Base-by-base conservation (phyloP, 2,113 vertebrate genomes). In the Cephalopterus ornatus region DNA sequence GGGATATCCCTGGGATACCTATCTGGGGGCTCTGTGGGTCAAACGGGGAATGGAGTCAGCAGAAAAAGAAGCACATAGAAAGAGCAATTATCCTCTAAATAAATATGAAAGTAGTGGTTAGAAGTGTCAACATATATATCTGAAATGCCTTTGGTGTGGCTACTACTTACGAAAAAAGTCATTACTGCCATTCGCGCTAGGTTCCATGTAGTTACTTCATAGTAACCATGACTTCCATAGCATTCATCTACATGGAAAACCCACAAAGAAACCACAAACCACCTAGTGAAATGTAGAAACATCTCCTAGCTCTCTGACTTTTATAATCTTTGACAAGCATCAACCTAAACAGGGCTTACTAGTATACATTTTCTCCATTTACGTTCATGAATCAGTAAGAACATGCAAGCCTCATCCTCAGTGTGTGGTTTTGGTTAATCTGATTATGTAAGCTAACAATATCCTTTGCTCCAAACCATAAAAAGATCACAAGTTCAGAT, bases 1-100 rank as follows among this genome's bases (percentile, higher is more conserved):
- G 84, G 41, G 56, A 81, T 65, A 73, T 94, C 73, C 53, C 65
- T 89, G 61, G 30, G 65, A 72, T 85, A 81, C 96, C 96, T 96
- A 70, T 91, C 65, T 85, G 61, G 78, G 44, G 49, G 67, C 16
- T 37, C n/a, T 95, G 33, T 42, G 52, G 65, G 37, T 77, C 66
- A 74, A 65, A 81, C 53, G 61, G 30, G 18, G 27, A 73, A 63
- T 80, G 61, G 52, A 88, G 46, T 79, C 73, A 73, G 68, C 66
- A 94, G 76, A 92, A 95, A 89, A 76, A 93, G 4, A 14, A 58
- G 8, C 19, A 56, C 41, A 44, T 41, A 74, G 53, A 62, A 89
- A 68, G 35, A 68, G 56, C 24, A 92, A 96, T 95, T 96, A 94
- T 95, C 89, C 61, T 86, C 56, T 79, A 93, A 81, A 81, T 78